Conservation (phyloP, 1,140 invertebrate species). For the Papilio helenus region DNA sequence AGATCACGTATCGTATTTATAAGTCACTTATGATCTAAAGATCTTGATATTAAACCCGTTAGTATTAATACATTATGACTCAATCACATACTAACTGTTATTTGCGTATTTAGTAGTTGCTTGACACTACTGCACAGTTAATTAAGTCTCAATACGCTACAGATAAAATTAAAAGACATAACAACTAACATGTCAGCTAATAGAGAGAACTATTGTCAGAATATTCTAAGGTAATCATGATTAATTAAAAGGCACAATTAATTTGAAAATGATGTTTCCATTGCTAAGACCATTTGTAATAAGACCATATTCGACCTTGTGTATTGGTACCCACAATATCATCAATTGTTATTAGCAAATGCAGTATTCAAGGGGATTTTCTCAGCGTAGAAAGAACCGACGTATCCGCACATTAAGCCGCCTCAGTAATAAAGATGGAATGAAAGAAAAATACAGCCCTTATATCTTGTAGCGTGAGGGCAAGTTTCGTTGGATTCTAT, state of each 20-base stretch:
- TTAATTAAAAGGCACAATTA: too few relatives aligned
- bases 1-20: conserved; percentile 4
- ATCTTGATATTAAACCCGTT: neutral
- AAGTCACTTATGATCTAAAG: neutral
- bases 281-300: conserved; percentile 29
- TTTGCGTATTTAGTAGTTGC: neutral
- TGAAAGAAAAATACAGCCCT: conserved; percentile 44
- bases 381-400: conserved; percentile 26
- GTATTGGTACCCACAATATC: conserved; percentile 35
- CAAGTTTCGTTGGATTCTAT: neutral
- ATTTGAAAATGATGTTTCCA: neutral
- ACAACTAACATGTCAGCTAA: too few relatives aligned
- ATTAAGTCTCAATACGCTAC: too few relatives aligned
- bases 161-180: too few relatives aligned
- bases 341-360: conserved; percentile 45
- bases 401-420: conserved; percentile 42
- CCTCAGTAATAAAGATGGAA: conserved; percentile 42
- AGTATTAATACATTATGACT: neutral
- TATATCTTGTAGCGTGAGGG: conserved; percentile 37
- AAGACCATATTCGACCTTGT: conserved; percentile 32
- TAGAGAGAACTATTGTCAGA: neutral
- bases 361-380: conserved; percentile 43
- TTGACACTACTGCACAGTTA: too few relatives aligned
- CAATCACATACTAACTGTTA: neutral
- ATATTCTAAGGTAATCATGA: too few relatives aligned